Base-by-base conservation (phyloP, 2,113 vertebrate species). In the Todiramphus chloris region DNA sequence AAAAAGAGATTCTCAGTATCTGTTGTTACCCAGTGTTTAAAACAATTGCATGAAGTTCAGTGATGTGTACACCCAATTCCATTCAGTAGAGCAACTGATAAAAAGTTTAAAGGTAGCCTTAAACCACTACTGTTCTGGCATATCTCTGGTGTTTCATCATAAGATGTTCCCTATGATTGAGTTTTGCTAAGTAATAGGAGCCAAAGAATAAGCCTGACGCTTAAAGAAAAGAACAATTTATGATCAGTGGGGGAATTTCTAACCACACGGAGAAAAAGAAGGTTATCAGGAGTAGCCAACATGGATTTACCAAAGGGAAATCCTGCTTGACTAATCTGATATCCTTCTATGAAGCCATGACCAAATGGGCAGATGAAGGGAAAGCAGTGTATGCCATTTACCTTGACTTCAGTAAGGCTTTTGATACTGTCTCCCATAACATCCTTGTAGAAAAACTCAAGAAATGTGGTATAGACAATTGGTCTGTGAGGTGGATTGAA, bases 111-210 rank as follows among this genome's bases (percentile, higher is more conserved):
- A 87, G 70, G 44, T 27, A 53, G 4, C 10, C 24, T 55, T 30
- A 63, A 81, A 51, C 1, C 0, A 18, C 30, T 69, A 19, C 8
- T 50, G 12, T 78, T 87, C 13, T 58, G 31, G 8, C 23, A 10
- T 76, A 11, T 33, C 14, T 89, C 25, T 89, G 19, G 9, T 4
- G 3, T 25, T 81, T 67, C 27, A 37, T 90, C 20, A 23, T 84
- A 53, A 66, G 23, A 58, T 33, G 17, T 69, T 66, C 73, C 28
- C 35, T 46, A 2, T 77, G 46, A 25, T 20, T 59, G 35, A 81
- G 7, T 4, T 76, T 19, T 74, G 31, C 25, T 68, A 48, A 76
- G 43, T 68, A 59, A 24, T 30, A 33, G 0, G 0, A 93, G 8
- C 35, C 25, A 39, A 56, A 69, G 35, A 50, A 11, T 55, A 64